Base-by-base conservation (phyloP, 2,113 vertebrate genomes). In the Lota lota region DNA sequence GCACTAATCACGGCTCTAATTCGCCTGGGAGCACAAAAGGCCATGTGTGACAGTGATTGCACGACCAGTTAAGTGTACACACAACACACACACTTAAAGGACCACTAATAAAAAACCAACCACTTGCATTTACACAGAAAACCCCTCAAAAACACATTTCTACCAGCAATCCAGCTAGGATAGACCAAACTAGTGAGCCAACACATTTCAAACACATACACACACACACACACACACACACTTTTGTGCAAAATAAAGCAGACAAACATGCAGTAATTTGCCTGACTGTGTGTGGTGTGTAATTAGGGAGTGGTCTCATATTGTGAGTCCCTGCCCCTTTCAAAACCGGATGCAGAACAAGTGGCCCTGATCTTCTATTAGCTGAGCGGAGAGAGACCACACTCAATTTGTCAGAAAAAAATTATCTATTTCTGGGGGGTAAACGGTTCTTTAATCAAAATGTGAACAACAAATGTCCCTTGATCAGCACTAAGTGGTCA, bases 231-330 rank as follows among this genome's bases (percentile, higher is more conserved):
- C 24, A 54, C n/a, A 21, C 58, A 68, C 64, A 62, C 54, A 53
- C 51, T 6, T 14, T 15, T 53, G 17, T 14, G n/a, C 7, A 7
- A 17, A 56, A 56, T 18, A 12, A 56, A 17, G n/a, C 16, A n/a
- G 16, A 56, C 5, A 56, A 56, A 56, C 53, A 4, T n/a, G 17
- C 18, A 67, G 76, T 66, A 61, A 74, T 64, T 64, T 73, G 76
- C 60, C 62, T 22, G 56, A 65, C 61, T 72, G 75, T 77, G 85
- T 8, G 75, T 78, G 85, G 85, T 83, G 64, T 79, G 79, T 88
- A 87, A 92, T 90, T 88, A 84, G 79, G 21, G 72, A 88, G 87
- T 80, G 80, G 85, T 56, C 78, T 79, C 64, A 78, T 85, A 84
- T 79, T 76, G 75, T 75, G 76, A 83, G 85, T 78, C 88, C 68